Evolutionary conservation across 2,113 vertebrate species (phyloP), one percentile per base, ranked within the genome.

Genomic region (Gavialis gangeticus): DNA sequence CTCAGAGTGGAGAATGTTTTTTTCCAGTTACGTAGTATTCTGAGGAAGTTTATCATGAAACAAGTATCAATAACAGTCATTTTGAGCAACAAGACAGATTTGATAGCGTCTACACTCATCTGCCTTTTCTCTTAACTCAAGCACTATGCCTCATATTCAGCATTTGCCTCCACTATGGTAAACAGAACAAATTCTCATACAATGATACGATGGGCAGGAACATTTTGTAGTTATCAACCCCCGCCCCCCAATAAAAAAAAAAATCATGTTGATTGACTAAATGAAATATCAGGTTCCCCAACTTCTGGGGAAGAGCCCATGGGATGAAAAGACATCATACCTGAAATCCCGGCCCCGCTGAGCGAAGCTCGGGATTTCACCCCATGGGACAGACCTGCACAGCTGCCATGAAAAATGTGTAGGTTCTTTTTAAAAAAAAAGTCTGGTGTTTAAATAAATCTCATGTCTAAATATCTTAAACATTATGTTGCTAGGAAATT

Each of bases 41-140:
- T 95, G 96, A 89, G 93, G 93, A 96, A 96, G 93, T 97, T 97
- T 96, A 96, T 96, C 96, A 80, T 91, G 95, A 96, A 96, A 89
- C 87, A 28, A 96, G 88, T 77, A 89, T 93, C 96, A 92, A 28
- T 78, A 95, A 95, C 95, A 97, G 94, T 96, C 96, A 96, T 97
- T 96, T 93, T 92, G 96, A 96, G 95, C 96, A 89, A 94, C 94
- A 93, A 82, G 87, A 76, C 88, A 88, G 92, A 94, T 89, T 66
- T 96, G 96, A 92, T 92, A 93, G 93, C 87, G 94, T 66, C 58
- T 75, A 89, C 90, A 94, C 1, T 75, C 93, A 94, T 96, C 90
- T 96, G 93, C 92, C 96, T 95, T 94, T 87, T n/a, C 94, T 94
- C 88, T 95, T 90, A 89, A 92, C 95, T 95, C 88, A 56, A 82